Conservation (phyloP, 1,140 invertebrate species). For the Pararge aegeria region DNA sequence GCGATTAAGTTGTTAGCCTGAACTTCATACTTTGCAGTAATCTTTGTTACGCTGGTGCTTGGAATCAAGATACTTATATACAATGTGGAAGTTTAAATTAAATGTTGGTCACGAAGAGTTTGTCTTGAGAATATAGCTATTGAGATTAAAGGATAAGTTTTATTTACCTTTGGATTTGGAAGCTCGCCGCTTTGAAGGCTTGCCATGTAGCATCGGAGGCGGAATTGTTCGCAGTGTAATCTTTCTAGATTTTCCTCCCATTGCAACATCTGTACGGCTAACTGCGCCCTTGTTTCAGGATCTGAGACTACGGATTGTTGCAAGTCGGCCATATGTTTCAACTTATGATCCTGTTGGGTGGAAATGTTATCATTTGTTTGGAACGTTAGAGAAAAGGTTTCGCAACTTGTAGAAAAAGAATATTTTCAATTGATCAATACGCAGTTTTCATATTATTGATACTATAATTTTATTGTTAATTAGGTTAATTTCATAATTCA, state of each 20-base stretch:
- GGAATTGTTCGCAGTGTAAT: conserved; percentile 97
- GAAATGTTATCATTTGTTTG: conserved; percentile 6
- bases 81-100: not conserved
- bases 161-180: conserved; percentile 96
- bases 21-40: conserved; percentile 2
- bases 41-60: not conserved
- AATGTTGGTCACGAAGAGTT: not conserved
- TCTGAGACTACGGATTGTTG: conserved; percentile 97
- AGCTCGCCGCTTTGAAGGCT: conserved; percentile 97
- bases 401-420: no score
- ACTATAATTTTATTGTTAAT: no score
- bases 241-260: conserved; percentile 98
- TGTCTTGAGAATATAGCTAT: not conserved
- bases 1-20: not conserved
- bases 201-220: conserved; percentile 97
- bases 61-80: not conserved
- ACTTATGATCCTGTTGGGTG: conserved; percentile 91
- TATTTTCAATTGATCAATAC: no score
- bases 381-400: no score
- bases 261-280: conserved; percentile 94
- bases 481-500: no score
- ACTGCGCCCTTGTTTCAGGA: conserved; percentile 93
- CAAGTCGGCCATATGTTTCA: conserved; percentile 98
- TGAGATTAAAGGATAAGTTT: not conserved
- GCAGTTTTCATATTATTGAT: no score